These are phyloP conservation scores for Steinernema hermaphroditum DNA, from an alignment of 2,888 invertebrate genomes.

Conservation along the genomic window DNA sequence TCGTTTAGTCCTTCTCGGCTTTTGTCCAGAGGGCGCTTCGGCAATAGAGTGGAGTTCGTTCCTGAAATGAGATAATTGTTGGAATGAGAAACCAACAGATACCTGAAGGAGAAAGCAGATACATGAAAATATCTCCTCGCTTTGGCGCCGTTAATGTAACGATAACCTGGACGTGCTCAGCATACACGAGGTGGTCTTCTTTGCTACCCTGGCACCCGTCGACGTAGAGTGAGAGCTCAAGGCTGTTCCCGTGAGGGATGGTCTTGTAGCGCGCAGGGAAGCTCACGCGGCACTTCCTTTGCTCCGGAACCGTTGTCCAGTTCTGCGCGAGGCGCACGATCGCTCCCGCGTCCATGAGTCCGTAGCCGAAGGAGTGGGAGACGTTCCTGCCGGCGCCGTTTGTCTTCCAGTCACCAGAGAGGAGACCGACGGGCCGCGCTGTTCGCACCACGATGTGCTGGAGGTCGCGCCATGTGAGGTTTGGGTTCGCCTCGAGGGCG, in stretches of 20 bases:
- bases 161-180: conserved; percentile 95
- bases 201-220: conserved; percentile 64
- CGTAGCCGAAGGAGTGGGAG: conserved; percentile 96
- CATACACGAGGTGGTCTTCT: conserved; percentile 72
- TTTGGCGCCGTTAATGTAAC: conserved; percentile 84
- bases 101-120: conserved; percentile 85
- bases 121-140: conserved; percentile 88
- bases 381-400: conserved; percentile 95
- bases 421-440: conserved; percentile 70
- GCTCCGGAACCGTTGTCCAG: conserved; percentile 88
- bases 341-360: conserved; percentile 89
- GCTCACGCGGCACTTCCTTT: conserved; percentile 77
- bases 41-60: conserved; percentile 81
- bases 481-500: conserved; percentile 82
- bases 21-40: conserved; percentile 84
- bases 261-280: conserved; percentile 63
- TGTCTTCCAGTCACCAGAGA: conserved; percentile 75
- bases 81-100: conserved; percentile 69
- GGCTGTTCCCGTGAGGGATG: conserved; percentile 65
- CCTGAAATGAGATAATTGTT: conserved; percentile 46
- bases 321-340: conserved; percentile 78
- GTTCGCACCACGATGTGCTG: conserved; percentile 95
- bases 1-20: conserved; percentile 89
- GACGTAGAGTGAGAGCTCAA: conserved; percentile 63
- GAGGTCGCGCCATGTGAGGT: conserved; percentile 91